Evolutionary conservation across 2,888 invertebrate species (phyloP).

Genomic region (Epirrita christyi): DNA sequence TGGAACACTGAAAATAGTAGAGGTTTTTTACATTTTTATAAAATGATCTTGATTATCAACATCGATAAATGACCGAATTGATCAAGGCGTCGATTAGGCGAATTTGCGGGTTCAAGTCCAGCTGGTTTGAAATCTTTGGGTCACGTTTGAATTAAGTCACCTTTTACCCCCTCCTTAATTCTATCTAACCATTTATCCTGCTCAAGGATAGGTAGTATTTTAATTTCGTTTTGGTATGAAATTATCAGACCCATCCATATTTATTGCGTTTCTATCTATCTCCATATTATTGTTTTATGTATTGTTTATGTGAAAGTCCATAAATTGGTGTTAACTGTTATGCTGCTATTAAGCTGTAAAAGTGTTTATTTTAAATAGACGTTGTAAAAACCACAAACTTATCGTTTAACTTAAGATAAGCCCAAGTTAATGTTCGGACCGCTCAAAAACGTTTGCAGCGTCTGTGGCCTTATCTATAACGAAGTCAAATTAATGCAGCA

Average conservation of each 20-base stretch:
- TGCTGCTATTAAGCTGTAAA: conserved; percentile 2
- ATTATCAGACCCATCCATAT: too few species aligned
- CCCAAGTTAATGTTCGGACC: neutral
- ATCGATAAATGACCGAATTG: too few species aligned
- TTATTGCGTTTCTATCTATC: too few species aligned
- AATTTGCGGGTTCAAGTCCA: too few species aligned
- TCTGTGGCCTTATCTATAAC: conserved; percentile 5
- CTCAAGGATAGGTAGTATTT: too few species aligned
- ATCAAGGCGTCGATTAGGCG: too few species aligned
- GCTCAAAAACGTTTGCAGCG: neutral
- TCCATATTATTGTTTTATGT: neutral
- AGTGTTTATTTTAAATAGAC: conserved; percentile 3
- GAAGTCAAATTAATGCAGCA: neutral
- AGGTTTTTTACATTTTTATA: too few species aligned
- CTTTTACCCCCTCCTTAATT: neutral
- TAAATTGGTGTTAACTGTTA: neutral
- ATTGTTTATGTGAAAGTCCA: conserved; percentile 1
- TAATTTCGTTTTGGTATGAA: too few species aligned
- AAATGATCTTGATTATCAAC: too few species aligned
- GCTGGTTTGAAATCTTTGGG: too few species aligned
- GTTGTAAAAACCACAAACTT: neutral
- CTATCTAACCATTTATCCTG: neutral
- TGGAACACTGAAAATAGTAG: too few species aligned
- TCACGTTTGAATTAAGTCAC: too few species aligned
- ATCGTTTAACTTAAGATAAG: neutral